A percentile compares a stretch with the other conserved stretches of the same genome.
phyloP scores from a whole-genome alignment of 1,140 invertebrate genomes.

The Caenorhabditis elegans region DNA sequence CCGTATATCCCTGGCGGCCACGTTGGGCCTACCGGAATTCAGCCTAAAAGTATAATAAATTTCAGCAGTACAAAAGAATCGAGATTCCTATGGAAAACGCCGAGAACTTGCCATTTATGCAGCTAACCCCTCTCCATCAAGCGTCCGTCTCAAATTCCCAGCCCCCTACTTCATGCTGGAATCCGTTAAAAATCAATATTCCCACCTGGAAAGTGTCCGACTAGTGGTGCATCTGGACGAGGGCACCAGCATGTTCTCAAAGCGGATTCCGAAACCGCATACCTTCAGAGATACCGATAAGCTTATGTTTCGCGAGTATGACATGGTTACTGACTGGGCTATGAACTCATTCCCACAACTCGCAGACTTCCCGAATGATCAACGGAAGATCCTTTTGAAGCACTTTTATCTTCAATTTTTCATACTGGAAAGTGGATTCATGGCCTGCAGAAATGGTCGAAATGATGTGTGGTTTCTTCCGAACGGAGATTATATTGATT shows the following conservation, averaged over 20 bases:
- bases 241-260: background rate
- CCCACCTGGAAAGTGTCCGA: background rate
- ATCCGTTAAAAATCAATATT: background rate
- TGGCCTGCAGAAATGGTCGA: background rate
- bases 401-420: conserved; percentile 2
- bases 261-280: background rate
- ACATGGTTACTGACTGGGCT: background rate
- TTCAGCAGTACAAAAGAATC: background rate
- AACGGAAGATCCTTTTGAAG: background rate
- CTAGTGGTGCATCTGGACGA: background rate
- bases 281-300: background rate
- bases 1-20: no score
- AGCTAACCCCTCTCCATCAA: background rate
- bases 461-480: conserved; percentile 1
- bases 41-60: no score
- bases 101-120: background rate
- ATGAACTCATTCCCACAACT: background rate
- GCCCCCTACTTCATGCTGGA: background rate
- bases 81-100: background rate
- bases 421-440: background rate
- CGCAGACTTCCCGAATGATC: background rate
- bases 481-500: background rate
- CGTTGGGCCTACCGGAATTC: no score
- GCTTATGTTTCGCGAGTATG: background rate
- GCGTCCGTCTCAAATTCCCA: background rate